These are phyloP conservation scores for Astur gentilis DNA, from an alignment of 2,113 vertebrate genomes.

Conservation along the genomic window DNA sequence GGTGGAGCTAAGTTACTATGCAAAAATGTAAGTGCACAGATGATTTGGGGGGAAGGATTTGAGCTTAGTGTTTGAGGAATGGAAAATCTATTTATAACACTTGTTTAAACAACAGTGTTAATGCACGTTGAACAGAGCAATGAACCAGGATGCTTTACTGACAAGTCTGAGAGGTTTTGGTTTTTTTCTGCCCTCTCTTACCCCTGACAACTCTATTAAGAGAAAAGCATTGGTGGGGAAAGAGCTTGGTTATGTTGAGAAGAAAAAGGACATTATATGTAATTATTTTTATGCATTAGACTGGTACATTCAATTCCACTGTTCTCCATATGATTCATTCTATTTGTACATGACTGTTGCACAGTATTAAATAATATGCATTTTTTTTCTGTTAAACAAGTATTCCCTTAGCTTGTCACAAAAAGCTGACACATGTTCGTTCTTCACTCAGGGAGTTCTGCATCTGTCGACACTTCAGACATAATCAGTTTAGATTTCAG, in stretches of 20 bases:
- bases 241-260: neutral
- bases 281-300: neutral
- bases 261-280: neutral
- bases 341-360: neutral
- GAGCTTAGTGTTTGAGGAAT: neutral
- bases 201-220: neutral
- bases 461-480: conserved; percentile 75
- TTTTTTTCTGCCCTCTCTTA: neutral
- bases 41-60: neutral
- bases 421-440: conserved; percentile 61
- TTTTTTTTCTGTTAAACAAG: neutral
- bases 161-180: neutral
- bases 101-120: neutral
- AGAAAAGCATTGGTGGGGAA: neutral
- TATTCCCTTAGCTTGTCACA: conserved; percentile 45
- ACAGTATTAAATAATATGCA: neutral
- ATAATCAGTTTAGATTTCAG: conserved; percentile 77
- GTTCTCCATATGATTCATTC: conserved; percentile 6
- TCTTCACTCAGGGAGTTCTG: conserved; percentile 52
- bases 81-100: neutral
- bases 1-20: neutral
- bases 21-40: neutral
- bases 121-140: neutral
- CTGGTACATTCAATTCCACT: neutral
- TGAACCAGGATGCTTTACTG: neutral